These are phyloP conservation scores for Agrochola circellaris DNA, from an alignment of 2,888 invertebrate genomes.

Conservation along the genomic window DNA sequence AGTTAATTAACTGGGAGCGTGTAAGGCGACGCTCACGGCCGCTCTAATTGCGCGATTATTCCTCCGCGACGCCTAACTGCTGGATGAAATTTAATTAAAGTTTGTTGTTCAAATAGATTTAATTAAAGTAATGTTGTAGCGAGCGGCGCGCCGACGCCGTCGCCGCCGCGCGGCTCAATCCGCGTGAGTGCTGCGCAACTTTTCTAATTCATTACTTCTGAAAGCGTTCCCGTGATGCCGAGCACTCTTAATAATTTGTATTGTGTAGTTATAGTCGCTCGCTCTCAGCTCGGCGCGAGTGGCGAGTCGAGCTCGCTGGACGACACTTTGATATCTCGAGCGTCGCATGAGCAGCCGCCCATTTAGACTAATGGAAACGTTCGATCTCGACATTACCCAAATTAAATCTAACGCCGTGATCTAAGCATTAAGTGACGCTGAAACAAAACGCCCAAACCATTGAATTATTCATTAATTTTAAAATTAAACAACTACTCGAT, in stretches of 20 bases:
- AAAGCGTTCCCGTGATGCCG: constrained; percentile 90
- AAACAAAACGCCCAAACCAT: constrained; percentile 65
- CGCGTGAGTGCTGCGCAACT: constrained; percentile 91
- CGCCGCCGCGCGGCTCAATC: constrained; percentile 86
- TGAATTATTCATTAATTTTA: constrained; percentile 84
- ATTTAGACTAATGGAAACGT: constrained; percentile 77
- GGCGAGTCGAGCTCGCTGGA: constrained; percentile 48
- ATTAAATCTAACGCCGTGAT: constrained; percentile 75
- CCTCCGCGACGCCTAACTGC: constrained; percentile 91
- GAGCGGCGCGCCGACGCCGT: constrained; percentile 83
- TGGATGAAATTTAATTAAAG: constrained; percentile 91
- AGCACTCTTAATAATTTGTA: constrained; percentile 91
- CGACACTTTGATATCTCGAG: constrained; percentile 73
- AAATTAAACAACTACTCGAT: constrained; percentile 83
- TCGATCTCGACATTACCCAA: constrained; percentile 74
- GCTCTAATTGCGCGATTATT: constrained; percentile 91
- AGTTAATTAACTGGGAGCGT: constrained; percentile 90
- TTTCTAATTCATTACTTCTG: constrained; percentile 91
- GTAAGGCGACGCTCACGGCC: constrained; percentile 91
- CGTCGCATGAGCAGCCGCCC: constrained; percentile 66
- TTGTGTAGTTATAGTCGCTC: constrained; percentile 87
- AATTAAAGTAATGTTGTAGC: constrained; percentile 91
- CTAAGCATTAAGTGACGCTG: constrained; percentile 71
- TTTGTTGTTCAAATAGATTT: constrained; percentile 92
- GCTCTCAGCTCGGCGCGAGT: constrained; percentile 67